Conservation (phyloP, 1,140 invertebrate species). For the Notospermus geniculatus region DNA sequence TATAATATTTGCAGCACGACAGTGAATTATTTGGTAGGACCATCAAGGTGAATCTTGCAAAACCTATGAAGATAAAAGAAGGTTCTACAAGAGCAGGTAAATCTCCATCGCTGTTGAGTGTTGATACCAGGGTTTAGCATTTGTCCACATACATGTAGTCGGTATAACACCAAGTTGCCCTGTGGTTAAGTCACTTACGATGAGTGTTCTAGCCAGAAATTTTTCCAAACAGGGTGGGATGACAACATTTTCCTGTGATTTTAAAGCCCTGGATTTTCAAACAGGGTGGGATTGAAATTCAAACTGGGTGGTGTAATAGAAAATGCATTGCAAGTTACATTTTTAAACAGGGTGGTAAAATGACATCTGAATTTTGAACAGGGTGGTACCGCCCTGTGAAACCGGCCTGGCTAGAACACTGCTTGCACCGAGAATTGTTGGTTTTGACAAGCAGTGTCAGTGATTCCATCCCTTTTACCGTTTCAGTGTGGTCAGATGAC, state of each 20-base stretch:
- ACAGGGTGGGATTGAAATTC: too few relatives aligned
- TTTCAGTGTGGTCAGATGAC: conserved; percentile 91
- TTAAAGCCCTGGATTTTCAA: too few relatives aligned
- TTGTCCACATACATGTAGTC: background rate
- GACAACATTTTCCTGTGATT: too few relatives aligned
- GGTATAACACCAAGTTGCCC: too few relatives aligned
- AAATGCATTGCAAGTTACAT: too few relatives aligned
- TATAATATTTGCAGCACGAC: conserved; percentile 73
- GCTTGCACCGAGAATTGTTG: background rate
- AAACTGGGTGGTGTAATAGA: too few relatives aligned
- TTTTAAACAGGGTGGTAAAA: too few relatives aligned
- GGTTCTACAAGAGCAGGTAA: conserved; percentile 78
- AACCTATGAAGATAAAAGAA: conserved; percentile 81
- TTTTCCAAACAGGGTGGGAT: too few relatives aligned
- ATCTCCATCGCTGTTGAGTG: background rate
- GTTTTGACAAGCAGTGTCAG: background rate
- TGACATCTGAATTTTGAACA: too few relatives aligned
- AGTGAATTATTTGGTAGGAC: conserved; percentile 96
- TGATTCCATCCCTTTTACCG: conserved; percentile 14
- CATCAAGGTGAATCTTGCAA: conserved; percentile 94
- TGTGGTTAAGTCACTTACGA: too few relatives aligned
- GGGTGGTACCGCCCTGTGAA: too few relatives aligned
- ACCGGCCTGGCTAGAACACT: background rate
- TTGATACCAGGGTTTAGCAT: background rate
- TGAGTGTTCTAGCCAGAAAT: too few relatives aligned